Evolutionary conservation across 2,888 invertebrate species (phyloP).

Genomic region (Perdita meconis): DNA sequence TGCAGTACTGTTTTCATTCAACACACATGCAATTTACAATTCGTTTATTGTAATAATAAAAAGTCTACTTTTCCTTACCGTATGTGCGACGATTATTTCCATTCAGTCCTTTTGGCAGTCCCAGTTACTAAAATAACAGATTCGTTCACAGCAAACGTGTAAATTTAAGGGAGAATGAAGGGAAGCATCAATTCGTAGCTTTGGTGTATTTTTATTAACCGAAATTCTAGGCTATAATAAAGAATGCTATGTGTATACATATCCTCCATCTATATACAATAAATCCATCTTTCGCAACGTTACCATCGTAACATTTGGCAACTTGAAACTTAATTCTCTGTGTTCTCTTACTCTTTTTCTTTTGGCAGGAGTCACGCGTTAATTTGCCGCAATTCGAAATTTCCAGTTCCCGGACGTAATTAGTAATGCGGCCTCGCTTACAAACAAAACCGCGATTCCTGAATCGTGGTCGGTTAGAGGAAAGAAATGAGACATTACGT

Average conservation of each 20-base stretch:
- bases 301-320: constrained; percentile 68
- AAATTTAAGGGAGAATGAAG: not conserved
- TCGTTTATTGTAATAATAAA: too few relatives aligned
- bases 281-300: constrained; percentile 70
- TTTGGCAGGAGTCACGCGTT: constrained; percentile 78
- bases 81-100: not conserved
- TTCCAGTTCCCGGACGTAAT: constrained; percentile 29
- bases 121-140: too few relatives aligned
- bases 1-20: too few relatives aligned
- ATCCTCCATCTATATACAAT: constrained; percentile 78
- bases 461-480: constrained; percentile 24
- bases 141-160: too few relatives aligned
- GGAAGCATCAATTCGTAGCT: constrained; percentile 44
- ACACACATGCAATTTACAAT: too few relatives aligned
- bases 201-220: constrained; percentile 78
- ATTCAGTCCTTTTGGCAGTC: too few relatives aligned
- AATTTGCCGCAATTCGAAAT: constrained; percentile 47
- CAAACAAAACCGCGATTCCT: constrained; percentile 18
- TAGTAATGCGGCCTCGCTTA: constrained; percentile 29
- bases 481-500: constrained; percentile 15
- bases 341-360: constrained; percentile 36
- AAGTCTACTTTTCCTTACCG: not conserved
- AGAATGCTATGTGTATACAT: constrained; percentile 75
- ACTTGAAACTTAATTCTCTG: constrained; percentile 65
- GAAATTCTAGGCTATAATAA: constrained; percentile 78